These are phyloP conservation scores for Punctoribates punctum DNA, from an alignment of 2,888 invertebrate species.

Conservation along the genomic window DNA sequence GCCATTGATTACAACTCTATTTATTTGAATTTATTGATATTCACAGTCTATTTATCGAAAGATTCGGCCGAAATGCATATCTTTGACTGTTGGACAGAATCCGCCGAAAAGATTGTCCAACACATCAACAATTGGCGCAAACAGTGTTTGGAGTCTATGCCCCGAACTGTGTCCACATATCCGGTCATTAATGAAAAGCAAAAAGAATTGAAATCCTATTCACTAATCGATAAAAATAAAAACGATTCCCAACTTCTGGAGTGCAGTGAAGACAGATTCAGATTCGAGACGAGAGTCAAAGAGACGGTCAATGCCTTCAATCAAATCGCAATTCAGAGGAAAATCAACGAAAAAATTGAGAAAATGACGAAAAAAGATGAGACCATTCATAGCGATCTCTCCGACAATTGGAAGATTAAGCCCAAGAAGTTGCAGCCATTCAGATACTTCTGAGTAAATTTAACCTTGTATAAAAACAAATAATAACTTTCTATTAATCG, in stretches of 20 bases:
- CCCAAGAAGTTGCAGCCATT: slow-evolving; percentile 4
- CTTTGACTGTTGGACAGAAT: slow-evolving; percentile 9
- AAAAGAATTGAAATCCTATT: slow-evolving; percentile 17
- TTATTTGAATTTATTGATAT: slow-evolving; percentile 24
- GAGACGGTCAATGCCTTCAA: slow-evolving; percentile 13
- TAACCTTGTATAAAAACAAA: too few species aligned
- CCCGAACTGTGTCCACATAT: slow-evolving; percentile 5
- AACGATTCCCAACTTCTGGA: slow-evolving; percentile 8
- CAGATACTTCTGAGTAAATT: slow-evolving; percentile 33
- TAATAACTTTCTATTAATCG: too few species aligned
- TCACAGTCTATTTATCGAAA: slow-evolving; percentile 21
- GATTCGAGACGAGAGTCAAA: background rate
- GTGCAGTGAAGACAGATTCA: background rate
- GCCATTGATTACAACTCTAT: slow-evolving; percentile 13
- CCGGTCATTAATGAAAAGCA: background rate
- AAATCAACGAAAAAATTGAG: background rate
- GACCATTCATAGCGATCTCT: background rate
- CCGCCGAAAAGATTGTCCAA: background rate
- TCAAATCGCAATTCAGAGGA: slow-evolving; percentile 14
- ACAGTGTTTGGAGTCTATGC: background rate
- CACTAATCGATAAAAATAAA: slow-evolving; percentile 24
- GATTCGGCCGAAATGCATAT: slow-evolving; percentile 27
- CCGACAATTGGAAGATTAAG: background rate
- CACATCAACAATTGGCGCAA: background rate
- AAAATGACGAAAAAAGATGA: background rate